phyloP scores from a whole-genome alignment of 1,140 invertebrate species.

The Ephestia elutella region DNA sequence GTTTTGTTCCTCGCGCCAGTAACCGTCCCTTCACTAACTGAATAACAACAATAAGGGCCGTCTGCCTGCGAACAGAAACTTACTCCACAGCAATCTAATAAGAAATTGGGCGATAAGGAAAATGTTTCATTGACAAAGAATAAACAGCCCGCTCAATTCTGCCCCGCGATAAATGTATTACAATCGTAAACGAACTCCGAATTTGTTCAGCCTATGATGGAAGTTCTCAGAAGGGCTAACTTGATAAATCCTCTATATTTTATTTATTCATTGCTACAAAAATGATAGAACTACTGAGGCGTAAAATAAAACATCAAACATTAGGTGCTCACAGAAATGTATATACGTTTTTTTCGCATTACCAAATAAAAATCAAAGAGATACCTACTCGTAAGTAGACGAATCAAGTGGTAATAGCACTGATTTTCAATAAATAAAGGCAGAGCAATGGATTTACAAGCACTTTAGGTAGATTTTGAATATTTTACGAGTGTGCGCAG shows the following conservation, averaged over 20 bases:
- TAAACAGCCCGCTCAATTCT: slow-evolving; percentile 44
- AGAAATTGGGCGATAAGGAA: slow-evolving; percentile 58
- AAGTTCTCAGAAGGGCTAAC: not conserved
- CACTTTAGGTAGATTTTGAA: too few relatives aligned
- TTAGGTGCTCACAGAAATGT: too few relatives aligned
- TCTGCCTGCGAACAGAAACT: slow-evolving; percentile 34
- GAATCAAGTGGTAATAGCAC: too few relatives aligned
- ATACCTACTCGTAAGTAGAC: too few relatives aligned
- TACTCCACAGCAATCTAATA: slow-evolving; percentile 60
- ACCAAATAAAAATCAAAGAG: too few relatives aligned
- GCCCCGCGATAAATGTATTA: slow-evolving; percentile 41
- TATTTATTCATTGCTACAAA: too few relatives aligned
- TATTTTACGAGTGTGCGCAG: too few relatives aligned
- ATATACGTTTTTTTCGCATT: too few relatives aligned
- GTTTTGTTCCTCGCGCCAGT: slow-evolving; percentile 51
- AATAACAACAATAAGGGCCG: slow-evolving; percentile 58
- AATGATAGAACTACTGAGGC: too few relatives aligned
- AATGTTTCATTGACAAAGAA: slow-evolving; percentile 57
- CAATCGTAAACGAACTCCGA: slow-evolving; percentile 14
- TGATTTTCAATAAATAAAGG: too few relatives aligned
- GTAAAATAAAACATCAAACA: too few relatives aligned
- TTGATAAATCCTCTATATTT: not conserved
- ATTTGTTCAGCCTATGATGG: not conserved
- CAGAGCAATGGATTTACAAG: too few relatives aligned
- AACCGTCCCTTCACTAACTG: slow-evolving; percentile 47